These are phyloP conservation scores for Drosophila putrida DNA, from an alignment of 2,888 invertebrate species.

Conservation along the genomic window DNA sequence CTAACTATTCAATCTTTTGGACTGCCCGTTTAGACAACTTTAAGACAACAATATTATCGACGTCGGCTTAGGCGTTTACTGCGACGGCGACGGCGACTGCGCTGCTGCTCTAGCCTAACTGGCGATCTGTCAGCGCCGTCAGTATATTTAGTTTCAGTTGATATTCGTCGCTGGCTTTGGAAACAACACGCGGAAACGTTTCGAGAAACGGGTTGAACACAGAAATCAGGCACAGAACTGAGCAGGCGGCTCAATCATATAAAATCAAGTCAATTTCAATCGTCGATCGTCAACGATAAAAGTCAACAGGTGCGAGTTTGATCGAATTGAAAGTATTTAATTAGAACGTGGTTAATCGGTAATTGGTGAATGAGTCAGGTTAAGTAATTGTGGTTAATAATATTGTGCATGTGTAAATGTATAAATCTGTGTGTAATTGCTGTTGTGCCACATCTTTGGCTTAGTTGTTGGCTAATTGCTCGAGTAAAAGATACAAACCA, in stretches of 20 bases:
- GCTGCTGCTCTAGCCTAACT: constrained; percentile 46
- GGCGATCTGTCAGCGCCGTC: constrained; percentile 67
- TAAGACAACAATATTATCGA: constrained; percentile 33
- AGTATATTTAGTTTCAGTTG: constrained; percentile 56
- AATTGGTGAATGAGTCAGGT: constrained; percentile 39
- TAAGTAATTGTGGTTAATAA: constrained; percentile 34
- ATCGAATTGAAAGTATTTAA: constrained; percentile 18
- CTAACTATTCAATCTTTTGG: constrained; percentile 62
- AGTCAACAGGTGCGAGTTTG: constrained; percentile 28
- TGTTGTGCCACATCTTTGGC: constrained; percentile 50
- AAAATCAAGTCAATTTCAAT: constrained; percentile 9
- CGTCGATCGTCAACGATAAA: constrained; percentile 9
- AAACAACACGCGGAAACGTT: constrained; percentile 67
- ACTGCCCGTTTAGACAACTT: constrained; percentile 63
- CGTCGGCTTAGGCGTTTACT: constrained; percentile 22
- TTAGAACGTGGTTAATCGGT: constrained; percentile 40
- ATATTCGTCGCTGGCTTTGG: constrained; percentile 63
- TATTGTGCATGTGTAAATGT: background rate
- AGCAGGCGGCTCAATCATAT: constrained; percentile 14
- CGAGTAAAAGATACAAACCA: constrained; percentile 62
- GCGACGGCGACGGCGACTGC: constrained; percentile 10
- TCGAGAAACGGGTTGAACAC: constrained; percentile 22
- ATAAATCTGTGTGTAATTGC: constrained; percentile 22
- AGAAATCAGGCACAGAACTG: constrained; percentile 20
- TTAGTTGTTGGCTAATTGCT: constrained; percentile 68